These are phyloP conservation scores for Gari tellinella DNA, from an alignment of 2,888 invertebrate species.

Conservation along the genomic window DNA sequence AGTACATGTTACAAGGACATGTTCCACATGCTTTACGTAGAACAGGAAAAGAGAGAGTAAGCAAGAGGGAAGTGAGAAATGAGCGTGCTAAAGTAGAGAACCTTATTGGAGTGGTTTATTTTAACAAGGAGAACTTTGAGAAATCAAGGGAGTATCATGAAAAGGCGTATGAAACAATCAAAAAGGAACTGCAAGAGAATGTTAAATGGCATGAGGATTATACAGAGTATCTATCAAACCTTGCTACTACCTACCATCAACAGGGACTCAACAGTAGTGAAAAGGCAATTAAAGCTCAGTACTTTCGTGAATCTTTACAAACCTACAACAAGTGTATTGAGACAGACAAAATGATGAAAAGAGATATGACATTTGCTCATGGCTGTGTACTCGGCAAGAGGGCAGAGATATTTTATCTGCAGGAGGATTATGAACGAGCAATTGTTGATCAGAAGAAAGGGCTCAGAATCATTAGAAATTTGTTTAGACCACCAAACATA, in stretches of 20 bases:
- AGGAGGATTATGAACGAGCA: conserved; percentile 15
- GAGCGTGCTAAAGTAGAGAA: conserved; percentile 15
- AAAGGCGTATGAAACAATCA: conserved; percentile 9
- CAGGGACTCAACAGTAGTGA: conserved; percentile 4
- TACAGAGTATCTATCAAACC: conserved; percentile 29
- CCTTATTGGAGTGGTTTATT: conserved; percentile 26
- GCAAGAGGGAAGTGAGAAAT: not conserved
- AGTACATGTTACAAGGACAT: no score
- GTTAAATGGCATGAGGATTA: no score
- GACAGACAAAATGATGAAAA: conserved; percentile 12
- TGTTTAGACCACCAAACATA: conserved; percentile 27
- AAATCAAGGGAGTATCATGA: conserved; percentile 18
- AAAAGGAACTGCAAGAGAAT: no score
- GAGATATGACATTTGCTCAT: conserved; percentile 1
- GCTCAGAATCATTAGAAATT: conserved; percentile 12
- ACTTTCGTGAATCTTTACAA: conserved; percentile 14
- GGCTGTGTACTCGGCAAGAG: conserved; percentile 12
- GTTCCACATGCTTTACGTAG: no score
- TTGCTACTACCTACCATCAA: conserved; percentile 37
- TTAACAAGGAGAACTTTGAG: conserved; percentile 7
- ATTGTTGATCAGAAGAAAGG: conserved; percentile 18
- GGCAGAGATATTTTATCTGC: conserved; percentile 19
- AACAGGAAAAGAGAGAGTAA: no score
- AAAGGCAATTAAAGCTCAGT: conserved; percentile 5
- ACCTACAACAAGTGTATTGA: conserved; percentile 11